Evolutionary conservation across 1,140 invertebrate species (phyloP).

Genomic region (Atta cephalotes): DNA sequence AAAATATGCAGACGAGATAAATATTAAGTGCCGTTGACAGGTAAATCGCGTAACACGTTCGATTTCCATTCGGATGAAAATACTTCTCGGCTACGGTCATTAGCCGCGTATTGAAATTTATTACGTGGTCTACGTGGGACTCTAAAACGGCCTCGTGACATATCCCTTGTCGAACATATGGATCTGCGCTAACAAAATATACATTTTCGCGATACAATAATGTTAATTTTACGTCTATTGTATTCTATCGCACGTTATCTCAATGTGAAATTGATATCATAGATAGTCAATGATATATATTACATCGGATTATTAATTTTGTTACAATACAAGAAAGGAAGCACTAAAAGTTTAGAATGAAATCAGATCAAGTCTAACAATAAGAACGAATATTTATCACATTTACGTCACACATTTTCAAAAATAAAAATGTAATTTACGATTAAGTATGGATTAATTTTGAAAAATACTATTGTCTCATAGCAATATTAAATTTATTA

Average conservation of each 20-base stretch:
- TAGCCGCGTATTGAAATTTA: constrained; percentile 9
- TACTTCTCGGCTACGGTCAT: constrained; percentile 58
- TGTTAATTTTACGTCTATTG: neutral
- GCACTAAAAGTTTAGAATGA: neutral
- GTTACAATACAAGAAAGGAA: neutral
- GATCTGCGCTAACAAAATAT: neutral
- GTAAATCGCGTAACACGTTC: constrained; percentile 62
- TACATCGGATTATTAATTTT: neutral
- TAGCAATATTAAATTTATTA: neutral
- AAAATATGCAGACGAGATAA: constrained; percentile 79
- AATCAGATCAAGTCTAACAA: neutral
- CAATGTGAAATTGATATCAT: neutral
- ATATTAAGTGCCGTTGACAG: constrained; percentile 76
- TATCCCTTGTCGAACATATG: neutral
- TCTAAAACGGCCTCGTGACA: constrained; percentile 1
- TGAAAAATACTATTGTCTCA: neutral
- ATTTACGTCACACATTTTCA: neutral
- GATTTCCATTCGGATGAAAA: constrained; percentile 57
- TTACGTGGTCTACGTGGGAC: neutral
- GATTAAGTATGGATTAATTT: neutral
- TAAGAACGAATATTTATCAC: neutral
- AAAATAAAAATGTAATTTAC: neutral
- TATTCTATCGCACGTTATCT: neutral
- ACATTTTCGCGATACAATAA: neutral
- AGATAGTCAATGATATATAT: neutral